Conservation (phyloP, 1,140 invertebrate species). For the Caenorhabditis latens region DNA sequence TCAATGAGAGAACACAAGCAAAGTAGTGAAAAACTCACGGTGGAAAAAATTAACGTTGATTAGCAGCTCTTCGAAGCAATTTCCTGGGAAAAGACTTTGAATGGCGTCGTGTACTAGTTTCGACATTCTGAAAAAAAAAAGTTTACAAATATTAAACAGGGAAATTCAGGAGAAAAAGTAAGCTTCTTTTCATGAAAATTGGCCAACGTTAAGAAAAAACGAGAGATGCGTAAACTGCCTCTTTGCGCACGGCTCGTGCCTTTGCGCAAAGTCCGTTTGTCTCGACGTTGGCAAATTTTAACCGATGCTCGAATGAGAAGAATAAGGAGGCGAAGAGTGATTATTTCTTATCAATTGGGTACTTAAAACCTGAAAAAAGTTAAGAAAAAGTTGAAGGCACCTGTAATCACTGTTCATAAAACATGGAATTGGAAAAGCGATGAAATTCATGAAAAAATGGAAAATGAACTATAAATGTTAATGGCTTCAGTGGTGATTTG, state of each 20-base stretch:
- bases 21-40: constrained; percentile 68
- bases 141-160: neutral
- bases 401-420: no score
- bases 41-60: constrained; percentile 74
- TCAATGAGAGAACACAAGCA: neutral
- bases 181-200: neutral
- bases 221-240: neutral
- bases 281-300: neutral
- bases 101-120: constrained; percentile 63
- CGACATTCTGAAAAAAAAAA: constrained; percentile 22
- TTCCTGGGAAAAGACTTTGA: constrained; percentile 72
- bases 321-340: no score
- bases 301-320: neutral
- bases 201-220: neutral
- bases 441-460: neutral
- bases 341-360: neutral
- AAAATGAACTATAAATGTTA: neutral
- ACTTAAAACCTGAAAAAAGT: constrained; percentile 1
- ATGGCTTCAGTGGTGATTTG: neutral
- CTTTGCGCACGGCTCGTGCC: neutral
- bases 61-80: constrained; percentile 75
- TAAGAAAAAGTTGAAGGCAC: no score
- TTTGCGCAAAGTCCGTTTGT: neutral
- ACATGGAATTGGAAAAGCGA: neutral
- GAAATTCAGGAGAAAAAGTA: neutral